Evolutionary conservation across 2,113 vertebrate species (phyloP).

Genomic region (Grus americana): DNA sequence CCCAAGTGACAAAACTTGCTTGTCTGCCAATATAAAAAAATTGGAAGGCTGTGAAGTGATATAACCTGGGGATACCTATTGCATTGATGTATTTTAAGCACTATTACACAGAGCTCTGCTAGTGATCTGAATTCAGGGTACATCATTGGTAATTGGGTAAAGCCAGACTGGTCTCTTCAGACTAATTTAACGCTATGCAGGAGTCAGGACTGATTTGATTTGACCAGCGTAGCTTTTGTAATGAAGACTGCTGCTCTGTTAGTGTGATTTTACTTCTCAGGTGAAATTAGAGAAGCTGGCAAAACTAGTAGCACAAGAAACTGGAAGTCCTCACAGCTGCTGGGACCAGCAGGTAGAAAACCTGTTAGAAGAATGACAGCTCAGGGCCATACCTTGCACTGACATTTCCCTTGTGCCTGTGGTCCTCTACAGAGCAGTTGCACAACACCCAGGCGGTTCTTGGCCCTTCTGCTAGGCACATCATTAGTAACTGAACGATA

Average conservation of each 20-base stretch:
- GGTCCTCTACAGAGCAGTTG: not conserved
- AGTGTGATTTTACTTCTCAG: not conserved
- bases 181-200: not conserved
- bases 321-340: not conserved
- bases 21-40: not conserved
- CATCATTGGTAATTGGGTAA: not conserved
- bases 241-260: not conserved
- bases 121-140: not conserved
- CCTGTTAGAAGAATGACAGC: not conserved
- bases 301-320: not conserved
- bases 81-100: not conserved
- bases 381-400: not conserved
- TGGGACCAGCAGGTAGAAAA: not conserved
- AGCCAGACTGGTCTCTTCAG: not conserved
- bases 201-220: not conserved
- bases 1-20: not conserved
- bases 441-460: not conserved
- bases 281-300: not conserved
- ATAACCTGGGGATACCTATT: not conserved
- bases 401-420: accelerated
- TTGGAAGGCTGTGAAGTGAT: not conserved
- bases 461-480: not conserved
- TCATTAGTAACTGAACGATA: not conserved
- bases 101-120: not conserved
- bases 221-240: not conserved